Evolutionary conservation across 2,113 vertebrate genomes (phyloP).

Genomic region (Carassius auratus): DNA sequence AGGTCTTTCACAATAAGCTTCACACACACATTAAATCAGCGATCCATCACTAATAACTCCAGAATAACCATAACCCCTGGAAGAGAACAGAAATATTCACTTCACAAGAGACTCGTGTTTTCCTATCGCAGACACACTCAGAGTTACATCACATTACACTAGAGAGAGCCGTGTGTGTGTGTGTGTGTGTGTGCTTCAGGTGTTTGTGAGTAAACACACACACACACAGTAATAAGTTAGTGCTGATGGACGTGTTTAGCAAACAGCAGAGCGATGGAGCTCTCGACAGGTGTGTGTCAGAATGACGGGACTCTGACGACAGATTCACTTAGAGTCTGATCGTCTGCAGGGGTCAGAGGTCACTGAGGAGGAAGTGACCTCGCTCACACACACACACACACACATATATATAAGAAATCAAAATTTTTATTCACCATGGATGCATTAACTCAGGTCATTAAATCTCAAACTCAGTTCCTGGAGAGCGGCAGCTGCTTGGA

Average conservation of each 20-base stretch:
- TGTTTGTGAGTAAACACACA: slow-evolving; percentile 4
- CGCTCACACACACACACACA: no score
- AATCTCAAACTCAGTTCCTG: no score
- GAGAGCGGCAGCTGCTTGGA: no score
- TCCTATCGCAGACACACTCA: not conserved
- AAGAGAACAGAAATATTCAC: not conserved
- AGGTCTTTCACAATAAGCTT: no score
- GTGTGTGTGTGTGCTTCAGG: not conserved
- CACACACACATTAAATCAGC: no score
- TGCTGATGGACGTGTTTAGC: not conserved
- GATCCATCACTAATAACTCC: not conserved
- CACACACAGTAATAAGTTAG: not conserved
- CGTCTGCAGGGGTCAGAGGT: slow-evolving; percentile 9
- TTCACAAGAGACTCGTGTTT: not conserved
- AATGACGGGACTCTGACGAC: not conserved
- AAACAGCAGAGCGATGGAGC: not conserved
- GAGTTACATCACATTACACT: not conserved
- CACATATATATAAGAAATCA: no score
- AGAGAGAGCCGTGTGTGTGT: no score
- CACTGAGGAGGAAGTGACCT: not conserved
- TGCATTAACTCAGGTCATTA: no score
- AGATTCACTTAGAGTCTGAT: not conserved
- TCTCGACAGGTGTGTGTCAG: slow-evolving; percentile 23
- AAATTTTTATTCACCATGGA: no score
- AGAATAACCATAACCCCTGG: not conserved